These are phyloP conservation scores for Montifringilla adamsi DNA, from an alignment of 2,113 vertebrate genomes.

Conservation along the genomic window DNA sequence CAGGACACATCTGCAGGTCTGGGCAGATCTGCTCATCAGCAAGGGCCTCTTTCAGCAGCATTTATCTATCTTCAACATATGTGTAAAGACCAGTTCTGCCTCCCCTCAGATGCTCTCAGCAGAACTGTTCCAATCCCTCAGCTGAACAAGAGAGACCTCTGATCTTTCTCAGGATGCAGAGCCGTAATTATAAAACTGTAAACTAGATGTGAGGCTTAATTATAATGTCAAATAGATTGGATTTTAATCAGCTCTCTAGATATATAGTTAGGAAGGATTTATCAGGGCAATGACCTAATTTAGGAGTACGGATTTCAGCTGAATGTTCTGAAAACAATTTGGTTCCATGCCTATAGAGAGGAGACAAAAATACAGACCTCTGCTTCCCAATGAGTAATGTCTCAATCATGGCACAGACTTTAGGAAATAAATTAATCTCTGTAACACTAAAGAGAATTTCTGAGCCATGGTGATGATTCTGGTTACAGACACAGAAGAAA, in stretches of 20 bases:
- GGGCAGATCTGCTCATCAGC: neutral
- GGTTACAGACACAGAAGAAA: neutral
- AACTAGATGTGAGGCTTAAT: slow-evolving; percentile 56
- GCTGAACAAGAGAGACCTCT: slow-evolving; percentile 23
- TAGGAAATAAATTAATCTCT: slow-evolving; percentile 9
- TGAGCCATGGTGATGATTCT: neutral
- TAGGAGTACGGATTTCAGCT: neutral
- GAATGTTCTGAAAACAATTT: slow-evolving; percentile 10
- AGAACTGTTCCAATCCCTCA: neutral
- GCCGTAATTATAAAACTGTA: slow-evolving; percentile 51
- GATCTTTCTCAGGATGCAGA: slow-evolving; percentile 35
- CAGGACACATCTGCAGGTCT: neutral
- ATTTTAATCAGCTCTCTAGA: slow-evolving; percentile 60
- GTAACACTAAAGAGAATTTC: neutral
- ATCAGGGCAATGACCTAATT: slow-evolving; percentile 59
- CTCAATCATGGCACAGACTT: neutral
- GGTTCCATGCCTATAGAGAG: neutral
- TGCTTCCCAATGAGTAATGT: neutral
- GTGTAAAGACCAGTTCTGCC: neutral
- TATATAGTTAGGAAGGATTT: slow-evolving; percentile 43
- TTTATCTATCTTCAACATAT: neutral
- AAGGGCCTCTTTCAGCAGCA: neutral
- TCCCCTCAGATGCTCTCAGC: neutral
- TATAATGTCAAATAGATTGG: slow-evolving; percentile 55
- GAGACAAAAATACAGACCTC: neutral